These are phyloP conservation scores for Fopius arisanus DNA, from an alignment of 1,140 invertebrate genomes.

Conservation along the genomic window DNA sequence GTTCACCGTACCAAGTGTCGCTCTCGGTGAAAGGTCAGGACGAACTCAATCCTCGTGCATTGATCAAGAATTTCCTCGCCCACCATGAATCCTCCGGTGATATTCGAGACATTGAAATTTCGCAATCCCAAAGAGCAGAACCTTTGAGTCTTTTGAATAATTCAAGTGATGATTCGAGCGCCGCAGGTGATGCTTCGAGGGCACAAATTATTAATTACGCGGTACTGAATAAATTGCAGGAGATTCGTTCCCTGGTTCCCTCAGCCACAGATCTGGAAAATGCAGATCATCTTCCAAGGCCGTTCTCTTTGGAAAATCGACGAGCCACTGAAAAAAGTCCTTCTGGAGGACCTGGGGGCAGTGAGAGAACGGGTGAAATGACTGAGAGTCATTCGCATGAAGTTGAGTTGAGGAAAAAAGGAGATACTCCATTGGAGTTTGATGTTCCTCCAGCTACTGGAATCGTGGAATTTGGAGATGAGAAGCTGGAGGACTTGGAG, in stretches of 20 bases:
- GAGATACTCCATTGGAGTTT: background rate
- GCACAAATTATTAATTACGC: background rate
- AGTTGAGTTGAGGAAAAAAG: background rate
- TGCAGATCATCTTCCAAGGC: background rate
- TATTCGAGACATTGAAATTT: constrained; percentile 37
- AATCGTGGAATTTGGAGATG: background rate
- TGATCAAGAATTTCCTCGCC: constrained; percentile 39
- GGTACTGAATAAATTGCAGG: background rate
- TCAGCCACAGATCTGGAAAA: background rate
- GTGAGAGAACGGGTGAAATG: background rate
- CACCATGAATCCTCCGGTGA: constrained; percentile 35
- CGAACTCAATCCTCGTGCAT: constrained; percentile 33
- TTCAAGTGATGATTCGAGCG: background rate
- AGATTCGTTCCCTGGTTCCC: background rate
- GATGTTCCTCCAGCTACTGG: background rate
- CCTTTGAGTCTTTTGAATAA: background rate
- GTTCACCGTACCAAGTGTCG: constrained; percentile 44
- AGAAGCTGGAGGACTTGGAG: background rate
- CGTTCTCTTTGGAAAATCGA: background rate
- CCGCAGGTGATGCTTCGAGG: background rate
- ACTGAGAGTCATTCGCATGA: background rate
- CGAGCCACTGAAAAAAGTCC: background rate
- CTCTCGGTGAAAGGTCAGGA: constrained; percentile 37
- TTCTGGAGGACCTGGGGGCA: background rate
- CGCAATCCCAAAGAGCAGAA: constrained; percentile 35